These are phyloP conservation scores for Acanthopleura granulata DNA, from an alignment of 2,888 invertebrate species.

Conservation along the genomic window DNA sequence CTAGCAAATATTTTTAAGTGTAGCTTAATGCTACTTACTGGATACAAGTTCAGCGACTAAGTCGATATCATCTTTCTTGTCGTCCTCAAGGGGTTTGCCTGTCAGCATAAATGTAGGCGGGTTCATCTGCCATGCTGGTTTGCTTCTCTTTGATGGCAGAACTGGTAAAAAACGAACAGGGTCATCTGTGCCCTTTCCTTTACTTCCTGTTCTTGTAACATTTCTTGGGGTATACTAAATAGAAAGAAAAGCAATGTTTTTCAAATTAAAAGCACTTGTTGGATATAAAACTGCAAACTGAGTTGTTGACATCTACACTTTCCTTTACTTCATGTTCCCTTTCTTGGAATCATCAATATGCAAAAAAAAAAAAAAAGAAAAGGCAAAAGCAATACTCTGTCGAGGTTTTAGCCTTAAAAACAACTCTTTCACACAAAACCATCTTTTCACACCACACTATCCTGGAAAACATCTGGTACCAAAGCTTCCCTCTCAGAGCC, in stretches of 20 bases:
- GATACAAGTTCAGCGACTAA: slow-evolving; percentile 64
- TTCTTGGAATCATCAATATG: too few relatives aligned
- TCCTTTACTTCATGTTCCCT: too few relatives aligned
- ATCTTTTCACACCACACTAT: too few relatives aligned
- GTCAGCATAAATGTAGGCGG: slow-evolving; percentile 65
- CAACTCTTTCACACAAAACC: too few relatives aligned
- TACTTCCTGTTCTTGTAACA: slow-evolving; percentile 43
- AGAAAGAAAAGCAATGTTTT: slow-evolving; percentile 5
- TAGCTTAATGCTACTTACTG: slow-evolving; percentile 51
- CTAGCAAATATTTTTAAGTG: too few relatives aligned
- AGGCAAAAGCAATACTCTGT: too few relatives aligned
- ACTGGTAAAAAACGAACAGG: slow-evolving; percentile 67
- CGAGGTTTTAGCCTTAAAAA: too few relatives aligned
- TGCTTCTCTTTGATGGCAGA: slow-evolving; percentile 64
- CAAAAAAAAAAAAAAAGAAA: neutral
- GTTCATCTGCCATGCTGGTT: slow-evolving; percentile 66
- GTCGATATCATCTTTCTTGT: slow-evolving; percentile 57
- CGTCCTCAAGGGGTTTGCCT: slow-evolving; percentile 49
- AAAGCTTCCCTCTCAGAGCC: too few relatives aligned
- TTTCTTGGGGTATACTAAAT: slow-evolving; percentile 43
- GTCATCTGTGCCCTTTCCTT: slow-evolving; percentile 66
- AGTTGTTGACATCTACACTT: neutral
- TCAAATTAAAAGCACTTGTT: neutral
- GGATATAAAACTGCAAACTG: neutral
- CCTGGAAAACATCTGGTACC: too few relatives aligned